Evolutionary conservation across 2,113 vertebrate genomes (phyloP).

Genomic region (Entomyzon cyanotis): DNA sequence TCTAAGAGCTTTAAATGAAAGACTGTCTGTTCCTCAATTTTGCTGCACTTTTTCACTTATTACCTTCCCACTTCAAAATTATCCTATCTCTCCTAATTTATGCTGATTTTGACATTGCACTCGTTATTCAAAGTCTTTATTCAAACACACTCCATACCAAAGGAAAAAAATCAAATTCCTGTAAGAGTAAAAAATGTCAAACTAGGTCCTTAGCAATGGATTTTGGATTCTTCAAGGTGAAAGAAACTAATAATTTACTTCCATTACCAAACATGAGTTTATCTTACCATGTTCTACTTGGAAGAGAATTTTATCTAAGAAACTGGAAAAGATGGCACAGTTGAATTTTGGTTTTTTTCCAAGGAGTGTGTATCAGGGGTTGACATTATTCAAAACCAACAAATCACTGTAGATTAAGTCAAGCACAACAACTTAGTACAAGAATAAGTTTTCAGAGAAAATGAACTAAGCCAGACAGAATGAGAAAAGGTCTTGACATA

Average conservation of each 20-base stretch:
- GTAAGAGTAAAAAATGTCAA: neutral
- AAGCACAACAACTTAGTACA: neutral
- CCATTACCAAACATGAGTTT: neutral
- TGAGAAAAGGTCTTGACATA: neutral
- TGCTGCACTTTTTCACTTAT: neutral
- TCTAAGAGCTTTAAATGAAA: neutral
- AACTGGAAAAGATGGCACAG: neutral
- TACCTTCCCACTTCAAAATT: neutral
- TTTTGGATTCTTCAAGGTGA: neutral
- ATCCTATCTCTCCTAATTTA: neutral
- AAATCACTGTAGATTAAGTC: neutral
- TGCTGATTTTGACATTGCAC: neutral
- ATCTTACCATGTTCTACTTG: neutral
- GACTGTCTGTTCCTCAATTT: neutral
- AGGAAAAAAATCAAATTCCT: neutral
- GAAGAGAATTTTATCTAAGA: neutral
- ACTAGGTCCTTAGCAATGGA: neutral
- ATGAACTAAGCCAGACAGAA: neutral
- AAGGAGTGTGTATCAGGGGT: neutral
- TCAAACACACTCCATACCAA: neutral
- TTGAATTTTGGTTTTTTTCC: neutral
- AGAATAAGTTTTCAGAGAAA: neutral
- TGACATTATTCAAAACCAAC: neutral
- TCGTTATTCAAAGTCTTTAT: neutral
- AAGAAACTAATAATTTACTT: neutral